Evolutionary conservation across 2,113 vertebrate species (phyloP).

Genomic region (Gavia stellata): DNA sequence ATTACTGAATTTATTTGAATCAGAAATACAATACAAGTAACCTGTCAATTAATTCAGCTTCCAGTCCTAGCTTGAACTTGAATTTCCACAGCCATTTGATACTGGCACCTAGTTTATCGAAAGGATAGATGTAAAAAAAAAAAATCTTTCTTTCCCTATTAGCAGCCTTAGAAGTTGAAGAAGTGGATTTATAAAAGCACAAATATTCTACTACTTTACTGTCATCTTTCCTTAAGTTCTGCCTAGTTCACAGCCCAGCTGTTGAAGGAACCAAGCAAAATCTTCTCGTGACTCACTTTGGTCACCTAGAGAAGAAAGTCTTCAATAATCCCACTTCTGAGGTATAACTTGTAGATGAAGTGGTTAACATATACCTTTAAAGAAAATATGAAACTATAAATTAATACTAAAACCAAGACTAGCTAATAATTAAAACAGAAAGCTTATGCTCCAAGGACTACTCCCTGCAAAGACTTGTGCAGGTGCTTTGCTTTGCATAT

Average conservation of each 20-base stretch:
- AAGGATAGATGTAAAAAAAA: not conserved
- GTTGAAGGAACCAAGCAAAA: not conserved
- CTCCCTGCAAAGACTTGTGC: not conserved
- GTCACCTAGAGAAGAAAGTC: not conserved
- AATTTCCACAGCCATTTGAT: not conserved
- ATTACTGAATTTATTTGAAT: not conserved
- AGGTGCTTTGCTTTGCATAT: not conserved
- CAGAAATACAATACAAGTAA: not conserved
- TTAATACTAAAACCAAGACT: not conserved
- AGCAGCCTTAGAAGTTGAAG: not conserved
- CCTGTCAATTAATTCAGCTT: not conserved
- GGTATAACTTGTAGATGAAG: not conserved
- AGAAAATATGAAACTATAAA: not conserved
- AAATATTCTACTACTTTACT: not conserved
- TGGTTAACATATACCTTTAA: not conserved
- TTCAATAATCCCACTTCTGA: not conserved
- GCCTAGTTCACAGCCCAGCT: not conserved
- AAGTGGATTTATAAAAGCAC: not conserved
- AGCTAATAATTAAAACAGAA: not conserved
- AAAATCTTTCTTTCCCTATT: not conserved
- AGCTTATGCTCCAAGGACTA: not conserved
- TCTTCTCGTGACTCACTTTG: not conserved
- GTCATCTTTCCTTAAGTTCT: not conserved
- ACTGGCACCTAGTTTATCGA: not conserved
- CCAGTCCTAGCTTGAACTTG: not conserved